Percentiles rank a stretch among this genome's conserved stretches.
These are phyloP conservation scores for Chloropsis cyanopogon DNA, from an alignment of 2,113 vertebrate species.

Conservation along the genomic window DNA sequence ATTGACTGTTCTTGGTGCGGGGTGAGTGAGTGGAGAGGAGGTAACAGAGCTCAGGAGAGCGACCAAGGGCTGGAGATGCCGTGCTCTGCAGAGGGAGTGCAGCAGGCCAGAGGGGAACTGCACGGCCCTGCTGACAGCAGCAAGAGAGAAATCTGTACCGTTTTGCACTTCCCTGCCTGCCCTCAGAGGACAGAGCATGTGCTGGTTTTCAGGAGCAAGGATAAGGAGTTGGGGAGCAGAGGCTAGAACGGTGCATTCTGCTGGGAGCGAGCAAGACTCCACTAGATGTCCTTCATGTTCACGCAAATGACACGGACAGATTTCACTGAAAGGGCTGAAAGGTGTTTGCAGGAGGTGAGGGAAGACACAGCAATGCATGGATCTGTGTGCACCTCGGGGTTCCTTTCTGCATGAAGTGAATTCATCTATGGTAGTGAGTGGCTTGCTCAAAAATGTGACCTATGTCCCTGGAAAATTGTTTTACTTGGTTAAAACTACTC, in stretches of 20 bases:
- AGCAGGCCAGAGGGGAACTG: background rate
- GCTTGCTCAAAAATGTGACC: background rate
- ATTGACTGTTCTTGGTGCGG: background rate
- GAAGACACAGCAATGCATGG: background rate
- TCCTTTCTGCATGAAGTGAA: background rate
- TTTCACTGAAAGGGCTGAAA: background rate
- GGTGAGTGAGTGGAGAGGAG: background rate
- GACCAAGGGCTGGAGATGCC: background rate
- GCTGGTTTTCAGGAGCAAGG: background rate
- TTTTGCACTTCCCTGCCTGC: background rate
- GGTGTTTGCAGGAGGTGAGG: background rate
- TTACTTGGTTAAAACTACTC: background rate
- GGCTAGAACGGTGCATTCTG: background rate
- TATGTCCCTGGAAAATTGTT: background rate
- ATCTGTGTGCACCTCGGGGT: rapidly evolving
- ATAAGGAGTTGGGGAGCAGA: background rate
- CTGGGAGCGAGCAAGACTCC: constrained; percentile 44
- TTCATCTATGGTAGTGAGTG: background rate
- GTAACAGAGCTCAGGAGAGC: background rate
- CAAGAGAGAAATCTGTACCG: background rate
- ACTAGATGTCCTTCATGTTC: constrained; percentile 68
- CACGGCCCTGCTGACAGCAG: background rate
- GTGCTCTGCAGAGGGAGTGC: background rate
- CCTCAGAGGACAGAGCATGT: background rate
- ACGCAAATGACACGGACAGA: constrained; percentile 30